phyloP scores from a whole-genome alignment of 1,140 invertebrate species.

The Drosophila ohnishii region DNA sequence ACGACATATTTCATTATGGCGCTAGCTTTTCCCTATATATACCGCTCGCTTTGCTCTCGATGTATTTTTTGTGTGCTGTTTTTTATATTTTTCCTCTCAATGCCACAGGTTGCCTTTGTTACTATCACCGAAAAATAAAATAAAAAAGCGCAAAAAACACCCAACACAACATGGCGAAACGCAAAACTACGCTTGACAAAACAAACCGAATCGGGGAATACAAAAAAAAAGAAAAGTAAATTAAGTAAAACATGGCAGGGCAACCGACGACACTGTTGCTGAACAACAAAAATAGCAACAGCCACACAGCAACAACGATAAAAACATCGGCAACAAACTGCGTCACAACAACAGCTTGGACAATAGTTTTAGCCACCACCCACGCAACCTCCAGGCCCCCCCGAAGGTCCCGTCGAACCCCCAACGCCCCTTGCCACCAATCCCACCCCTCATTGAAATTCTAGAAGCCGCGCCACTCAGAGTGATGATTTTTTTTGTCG shows the following conservation, averaged over 20 bases:
- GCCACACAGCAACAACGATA: constrained; percentile 13
- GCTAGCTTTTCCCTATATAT: constrained; percentile 11
- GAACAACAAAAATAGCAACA: constrained; percentile 22
- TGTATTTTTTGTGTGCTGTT: background rate
- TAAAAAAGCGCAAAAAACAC: background rate
- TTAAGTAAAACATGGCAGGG: constrained; percentile 47
- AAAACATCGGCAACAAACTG: constrained; percentile 32
- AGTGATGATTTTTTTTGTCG: constrained; percentile 14
- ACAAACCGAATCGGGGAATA: constrained; percentile 32
- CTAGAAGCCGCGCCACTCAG: constrained; percentile 35
- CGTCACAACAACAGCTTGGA: constrained; percentile 34
- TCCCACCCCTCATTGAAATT: constrained; percentile 36
- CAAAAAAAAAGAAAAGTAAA: constrained; percentile 25
- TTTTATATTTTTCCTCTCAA: constrained; percentile 19
- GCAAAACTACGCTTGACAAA: constrained; percentile 40
- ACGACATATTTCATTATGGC: constrained; percentile 38
- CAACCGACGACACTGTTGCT: constrained; percentile 37
- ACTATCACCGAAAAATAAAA: constrained; percentile 17
- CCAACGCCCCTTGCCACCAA: background rate
- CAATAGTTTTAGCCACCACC: constrained; percentile 30
- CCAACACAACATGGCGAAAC: background rate
- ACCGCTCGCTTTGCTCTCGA: background rate
- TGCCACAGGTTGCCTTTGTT: constrained; percentile 51
- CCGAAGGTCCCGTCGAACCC: too few species aligned
- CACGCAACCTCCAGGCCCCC: constrained; percentile 5